Evolutionary conservation across 2,113 vertebrate genomes (phyloP).

Genomic region (Pseudonaja textilis): DNA sequence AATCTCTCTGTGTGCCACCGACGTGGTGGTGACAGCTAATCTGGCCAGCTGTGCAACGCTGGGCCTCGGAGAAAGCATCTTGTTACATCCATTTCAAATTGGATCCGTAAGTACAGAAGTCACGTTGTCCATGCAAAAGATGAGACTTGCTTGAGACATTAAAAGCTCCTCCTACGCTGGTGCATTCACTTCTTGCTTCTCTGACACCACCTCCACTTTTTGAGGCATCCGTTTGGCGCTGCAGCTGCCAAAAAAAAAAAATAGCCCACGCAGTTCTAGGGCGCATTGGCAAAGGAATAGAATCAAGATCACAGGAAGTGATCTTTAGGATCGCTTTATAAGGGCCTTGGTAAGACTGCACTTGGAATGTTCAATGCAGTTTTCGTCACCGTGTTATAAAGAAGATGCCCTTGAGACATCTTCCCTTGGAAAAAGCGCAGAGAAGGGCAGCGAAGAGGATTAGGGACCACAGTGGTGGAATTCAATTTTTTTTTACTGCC

Average conservation of each 20-base stretch:
- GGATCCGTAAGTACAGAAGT: neutral
- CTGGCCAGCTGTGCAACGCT: too few species aligned
- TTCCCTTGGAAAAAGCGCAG: too few species aligned
- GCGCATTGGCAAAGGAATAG: neutral
- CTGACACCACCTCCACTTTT: neutral
- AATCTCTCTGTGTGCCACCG: neutral
- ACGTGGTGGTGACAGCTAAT: neutral
- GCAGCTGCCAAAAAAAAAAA: neutral
- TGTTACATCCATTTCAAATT: accelerated
- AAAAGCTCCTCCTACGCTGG: neutral
- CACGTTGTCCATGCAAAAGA: neutral
- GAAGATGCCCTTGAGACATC: neutral
- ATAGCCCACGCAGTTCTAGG: neutral
- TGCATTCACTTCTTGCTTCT: neutral
- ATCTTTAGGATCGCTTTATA: neutral
- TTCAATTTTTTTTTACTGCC: too few species aligned
- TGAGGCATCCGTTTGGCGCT: neutral
- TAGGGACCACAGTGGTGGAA: too few species aligned
- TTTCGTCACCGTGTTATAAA: neutral
- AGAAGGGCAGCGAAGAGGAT: neutral
- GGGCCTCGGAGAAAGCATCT: neutral
- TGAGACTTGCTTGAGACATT: neutral
- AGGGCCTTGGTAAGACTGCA: neutral
- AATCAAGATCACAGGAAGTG: neutral
- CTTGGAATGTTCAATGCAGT: neutral